Percentiles rank a stretch among this genome's conserved stretches.
These are phyloP conservation scores for Archips crataeganus DNA, from an alignment of 2,888 invertebrate species.

Conservation along the genomic window DNA sequence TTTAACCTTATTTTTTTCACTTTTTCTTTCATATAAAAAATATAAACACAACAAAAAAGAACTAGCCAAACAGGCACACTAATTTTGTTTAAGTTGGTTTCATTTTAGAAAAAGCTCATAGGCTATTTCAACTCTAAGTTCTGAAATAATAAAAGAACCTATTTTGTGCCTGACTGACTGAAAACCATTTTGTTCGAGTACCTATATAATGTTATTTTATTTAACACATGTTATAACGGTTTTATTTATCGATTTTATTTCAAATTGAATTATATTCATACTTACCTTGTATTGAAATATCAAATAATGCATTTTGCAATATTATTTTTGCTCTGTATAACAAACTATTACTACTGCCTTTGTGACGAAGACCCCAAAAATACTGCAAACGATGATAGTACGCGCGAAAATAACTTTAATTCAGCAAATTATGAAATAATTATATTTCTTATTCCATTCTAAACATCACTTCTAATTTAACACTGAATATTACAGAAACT, in stretches of 20 bases:
- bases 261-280: not conserved
- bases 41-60: too few relatives aligned
- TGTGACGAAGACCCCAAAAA: not conserved
- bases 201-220: too few relatives aligned
- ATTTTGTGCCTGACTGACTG: too few relatives aligned
- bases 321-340: not conserved
- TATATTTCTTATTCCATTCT: not conserved
- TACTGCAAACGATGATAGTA: not conserved
- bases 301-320: not conserved
- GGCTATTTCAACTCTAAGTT: too few relatives aligned
- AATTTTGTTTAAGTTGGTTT: too few relatives aligned
- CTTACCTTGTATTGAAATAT: not conserved
- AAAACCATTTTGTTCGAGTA: too few relatives aligned
- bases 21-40: too few relatives aligned
- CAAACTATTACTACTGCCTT: not conserved
- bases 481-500: constrained; percentile 11
- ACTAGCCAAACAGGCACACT: too few relatives aligned
- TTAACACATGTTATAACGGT: not conserved
- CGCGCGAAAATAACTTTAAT: not conserved
- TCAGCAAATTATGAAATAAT: not conserved
- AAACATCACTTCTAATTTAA: not conserved
- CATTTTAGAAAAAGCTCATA: too few relatives aligned
- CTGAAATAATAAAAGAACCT: too few relatives aligned
- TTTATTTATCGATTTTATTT: not conserved
- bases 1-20: too few relatives aligned